phyloP scores from a whole-genome alignment of 2,888 invertebrate genomes.

The Diloba caeruleocephala region DNA sequence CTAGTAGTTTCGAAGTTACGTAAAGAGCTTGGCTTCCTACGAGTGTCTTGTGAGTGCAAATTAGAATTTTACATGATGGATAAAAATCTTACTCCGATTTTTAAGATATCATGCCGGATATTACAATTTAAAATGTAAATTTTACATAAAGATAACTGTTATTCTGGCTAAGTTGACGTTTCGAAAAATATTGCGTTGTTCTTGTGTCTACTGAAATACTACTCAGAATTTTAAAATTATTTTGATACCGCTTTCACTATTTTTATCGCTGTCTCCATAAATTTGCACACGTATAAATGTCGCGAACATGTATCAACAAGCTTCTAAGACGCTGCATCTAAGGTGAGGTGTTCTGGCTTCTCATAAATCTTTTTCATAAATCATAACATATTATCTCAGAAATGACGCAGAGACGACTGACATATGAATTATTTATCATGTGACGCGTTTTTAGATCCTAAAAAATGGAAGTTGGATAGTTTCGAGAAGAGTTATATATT shows the following conservation, averaged over 20 bases:
- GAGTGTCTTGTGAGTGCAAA: background rate
- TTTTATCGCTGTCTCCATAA: slow-evolving; percentile 48
- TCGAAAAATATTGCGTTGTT: slow-evolving; percentile 33
- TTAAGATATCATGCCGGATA: background rate
- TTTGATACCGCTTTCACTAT: slow-evolving; percentile 30
- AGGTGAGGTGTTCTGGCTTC: slow-evolving; percentile 42
- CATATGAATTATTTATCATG: slow-evolving; percentile 64
- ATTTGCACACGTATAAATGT: slow-evolving; percentile 46
- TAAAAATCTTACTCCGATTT: background rate
- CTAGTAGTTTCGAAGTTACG: slow-evolving; percentile 30
- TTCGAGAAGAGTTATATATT: slow-evolving; percentile 24
- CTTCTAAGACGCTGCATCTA: slow-evolving; percentile 44
- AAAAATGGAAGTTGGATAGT: slow-evolving; percentile 35
- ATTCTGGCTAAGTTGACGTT: slow-evolving; percentile 30
- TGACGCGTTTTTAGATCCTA: slow-evolving; percentile 42
- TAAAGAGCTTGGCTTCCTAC: slow-evolving; percentile 12
- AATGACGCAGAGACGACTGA: slow-evolving; percentile 58
- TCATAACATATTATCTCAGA: slow-evolving; percentile 66
- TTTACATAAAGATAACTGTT: slow-evolving; percentile 4
- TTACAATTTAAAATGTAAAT: background rate
- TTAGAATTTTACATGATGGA: background rate
- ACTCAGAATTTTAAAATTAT: slow-evolving; percentile 37
- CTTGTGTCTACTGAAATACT: slow-evolving; percentile 25
- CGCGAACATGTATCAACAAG: slow-evolving; percentile 49
- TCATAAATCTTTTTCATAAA: slow-evolving; percentile 66